phyloP scores from a whole-genome alignment of 2,888 invertebrate genomes.

The Kryphioiulus occultus region DNA sequence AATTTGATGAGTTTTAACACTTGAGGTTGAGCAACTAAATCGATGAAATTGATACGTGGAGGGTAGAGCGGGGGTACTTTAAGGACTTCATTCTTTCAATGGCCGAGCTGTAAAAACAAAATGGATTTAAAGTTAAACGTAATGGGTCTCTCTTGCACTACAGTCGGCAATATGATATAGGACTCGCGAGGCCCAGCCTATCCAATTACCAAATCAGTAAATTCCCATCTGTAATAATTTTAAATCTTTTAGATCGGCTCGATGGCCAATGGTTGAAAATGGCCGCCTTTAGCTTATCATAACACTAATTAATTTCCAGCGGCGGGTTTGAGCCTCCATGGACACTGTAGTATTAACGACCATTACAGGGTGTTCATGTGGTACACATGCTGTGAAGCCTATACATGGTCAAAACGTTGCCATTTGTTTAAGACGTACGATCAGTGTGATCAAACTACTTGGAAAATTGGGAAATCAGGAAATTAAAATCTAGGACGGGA shows the following conservation, averaged over 20 bases:
- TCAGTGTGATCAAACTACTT: too few relatives aligned
- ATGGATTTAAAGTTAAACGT: constrained; percentile 46
- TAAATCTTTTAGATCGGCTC: constrained; percentile 31
- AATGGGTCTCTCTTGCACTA: constrained; percentile 46
- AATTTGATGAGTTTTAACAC: constrained; percentile 52
- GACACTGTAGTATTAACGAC: neutral
- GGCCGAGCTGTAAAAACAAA: constrained; percentile 48
- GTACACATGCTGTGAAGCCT: too few relatives aligned
- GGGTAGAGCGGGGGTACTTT: constrained; percentile 42
- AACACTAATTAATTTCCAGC: constrained; percentile 28
- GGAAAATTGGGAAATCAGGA: too few relatives aligned
- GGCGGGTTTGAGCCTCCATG: neutral
- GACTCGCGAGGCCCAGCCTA: constrained; percentile 43
- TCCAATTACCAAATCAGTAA: constrained; percentile 46
- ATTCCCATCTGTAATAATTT: constrained; percentile 47
- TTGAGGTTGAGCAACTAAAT: constrained; percentile 47
- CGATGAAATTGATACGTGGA: constrained; percentile 51
- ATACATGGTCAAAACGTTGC: too few relatives aligned
- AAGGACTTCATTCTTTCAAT: constrained; percentile 37
- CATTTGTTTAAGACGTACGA: too few relatives aligned
- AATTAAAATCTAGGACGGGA: too few relatives aligned
- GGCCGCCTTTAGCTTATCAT: constrained; percentile 20
- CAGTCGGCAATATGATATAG: constrained; percentile 42
- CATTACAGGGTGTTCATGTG: neutral
- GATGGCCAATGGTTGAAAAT: constrained; percentile 38